Evolutionary conservation across 2,113 vertebrate genomes (phyloP).

Genomic region (Antechinus flavipes): DNA sequence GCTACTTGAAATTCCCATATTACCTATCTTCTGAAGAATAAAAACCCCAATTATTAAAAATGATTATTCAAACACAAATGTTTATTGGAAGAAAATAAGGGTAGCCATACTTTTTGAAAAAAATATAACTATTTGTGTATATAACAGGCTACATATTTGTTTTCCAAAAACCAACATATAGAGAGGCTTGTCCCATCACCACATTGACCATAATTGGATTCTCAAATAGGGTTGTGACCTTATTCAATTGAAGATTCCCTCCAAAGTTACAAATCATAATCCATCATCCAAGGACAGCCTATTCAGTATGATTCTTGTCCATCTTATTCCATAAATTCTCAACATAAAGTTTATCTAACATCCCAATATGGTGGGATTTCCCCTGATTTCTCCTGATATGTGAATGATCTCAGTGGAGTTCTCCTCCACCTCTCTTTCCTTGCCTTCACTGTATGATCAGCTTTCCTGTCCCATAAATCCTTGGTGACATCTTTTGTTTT

Average conservation of each 20-base stretch:
- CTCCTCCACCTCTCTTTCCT: background rate
- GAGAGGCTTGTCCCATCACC: background rate
- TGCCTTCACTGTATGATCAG: background rate
- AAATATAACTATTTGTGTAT: background rate
- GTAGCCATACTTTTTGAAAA: background rate
- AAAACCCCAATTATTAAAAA: background rate
- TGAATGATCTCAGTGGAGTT: background rate
- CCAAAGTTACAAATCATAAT: background rate
- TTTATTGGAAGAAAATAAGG: background rate
- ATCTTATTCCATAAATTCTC: background rate
- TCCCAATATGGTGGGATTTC: background rate
- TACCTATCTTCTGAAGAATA: background rate
- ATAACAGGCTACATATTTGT: background rate
- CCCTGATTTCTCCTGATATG: background rate
- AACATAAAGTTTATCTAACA: background rate
- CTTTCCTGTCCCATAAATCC: background rate
- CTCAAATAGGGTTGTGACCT: background rate
- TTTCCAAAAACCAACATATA: background rate
- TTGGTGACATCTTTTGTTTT: background rate
- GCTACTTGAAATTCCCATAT: background rate
- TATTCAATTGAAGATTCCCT: background rate
- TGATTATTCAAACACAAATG: background rate
- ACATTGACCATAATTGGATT: background rate
- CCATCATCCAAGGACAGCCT: constrained; percentile 21
- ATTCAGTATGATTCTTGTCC: constrained; percentile 34